phyloP scores from a whole-genome alignment of 2,113 vertebrate genomes.

The Struthio camelus region DNA sequence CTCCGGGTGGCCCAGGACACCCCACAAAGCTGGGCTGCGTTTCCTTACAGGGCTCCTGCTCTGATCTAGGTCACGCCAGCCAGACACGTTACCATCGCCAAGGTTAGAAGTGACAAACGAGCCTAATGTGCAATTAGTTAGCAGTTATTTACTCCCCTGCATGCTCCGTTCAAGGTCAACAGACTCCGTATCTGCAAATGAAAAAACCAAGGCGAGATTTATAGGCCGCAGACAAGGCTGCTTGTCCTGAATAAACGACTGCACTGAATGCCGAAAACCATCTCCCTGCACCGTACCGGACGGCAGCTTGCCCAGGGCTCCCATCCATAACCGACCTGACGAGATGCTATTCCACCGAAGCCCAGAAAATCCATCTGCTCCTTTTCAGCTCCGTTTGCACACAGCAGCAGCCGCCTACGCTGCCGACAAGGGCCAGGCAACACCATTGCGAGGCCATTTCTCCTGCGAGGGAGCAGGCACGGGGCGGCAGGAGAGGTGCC shows the following conservation, averaged over 20 bases:
- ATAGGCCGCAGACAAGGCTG: background rate
- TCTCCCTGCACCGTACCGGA: accelerated
- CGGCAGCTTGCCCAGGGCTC: background rate
- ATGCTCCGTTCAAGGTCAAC: slow-evolving; percentile 35
- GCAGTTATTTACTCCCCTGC: slow-evolving; percentile 47
- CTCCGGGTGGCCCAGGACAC: accelerated
- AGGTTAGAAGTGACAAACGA: slow-evolving; percentile 20
- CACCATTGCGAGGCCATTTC: accelerated
- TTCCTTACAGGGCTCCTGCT: background rate
- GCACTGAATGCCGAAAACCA: background rate
- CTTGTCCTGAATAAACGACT: background rate
- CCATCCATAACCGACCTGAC: background rate
- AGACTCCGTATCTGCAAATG: background rate
- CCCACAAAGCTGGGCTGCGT: background rate
- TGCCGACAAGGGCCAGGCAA: background rate
- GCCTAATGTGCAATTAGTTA: background rate
- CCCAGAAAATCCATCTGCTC: slow-evolving; percentile 9
- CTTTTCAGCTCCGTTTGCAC: background rate
- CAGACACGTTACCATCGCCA: background rate
- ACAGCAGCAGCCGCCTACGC: accelerated
- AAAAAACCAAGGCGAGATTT: background rate
- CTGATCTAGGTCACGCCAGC: background rate
- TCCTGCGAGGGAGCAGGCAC: accelerated
- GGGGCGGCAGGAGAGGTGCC: background rate
- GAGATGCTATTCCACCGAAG: background rate